Base-by-base conservation (phyloP, 2,888 invertebrate species). In the Metopia argyrocephala region DNA sequence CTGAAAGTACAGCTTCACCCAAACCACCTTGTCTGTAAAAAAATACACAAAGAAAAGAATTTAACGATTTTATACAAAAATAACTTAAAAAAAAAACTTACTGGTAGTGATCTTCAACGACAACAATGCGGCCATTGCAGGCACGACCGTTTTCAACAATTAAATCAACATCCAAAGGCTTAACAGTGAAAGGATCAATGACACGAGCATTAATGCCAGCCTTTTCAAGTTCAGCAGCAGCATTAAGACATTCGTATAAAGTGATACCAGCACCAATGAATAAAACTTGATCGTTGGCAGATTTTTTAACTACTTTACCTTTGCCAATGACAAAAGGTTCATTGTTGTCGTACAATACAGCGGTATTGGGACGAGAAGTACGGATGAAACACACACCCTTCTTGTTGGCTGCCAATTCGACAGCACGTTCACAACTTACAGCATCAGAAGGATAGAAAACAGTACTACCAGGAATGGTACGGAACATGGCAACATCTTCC, bases 401-500 rank as follows among this genome's bases (percentile, higher is more conserved):
- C 0, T 96, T 97, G 90, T 98, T 98, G 84, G 99, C 98, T 0
- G 98, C 97, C 82, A 99, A 90, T 92, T 99, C 99, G 31, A 97
- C 95, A 1, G 99, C 96, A 74, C 98, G 93, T 91, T 99, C 99
- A 28, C 95, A 93, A 48, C 97, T 95, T 7, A 99, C 99, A 0
- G 98, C 99, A 91, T 99, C 99, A 48, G 95, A 92, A 59, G 95
- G 95, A 86, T 96, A 96, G 91, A 95, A 95, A 6, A 96, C 92
- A 1, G 94, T 94, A 83, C 93, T 92, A 78, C 95, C 95, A 69
- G 98, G 97, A 83, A 99, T 93, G 4, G 96, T 91, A 52, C 99
- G 93, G 94, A 99, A 99, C 93, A 99, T 93, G 1, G 98, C 96
- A 76, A 99, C 90, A 91, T 99, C 99, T 91, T 99, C 99, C n/a